A percentile compares a stretch with the other conserved stretches of the same genome.
Evolutionary conservation across 2,888 invertebrate genomes (phyloP).

Genomic region (Rhamnusium bicolor): DNA sequence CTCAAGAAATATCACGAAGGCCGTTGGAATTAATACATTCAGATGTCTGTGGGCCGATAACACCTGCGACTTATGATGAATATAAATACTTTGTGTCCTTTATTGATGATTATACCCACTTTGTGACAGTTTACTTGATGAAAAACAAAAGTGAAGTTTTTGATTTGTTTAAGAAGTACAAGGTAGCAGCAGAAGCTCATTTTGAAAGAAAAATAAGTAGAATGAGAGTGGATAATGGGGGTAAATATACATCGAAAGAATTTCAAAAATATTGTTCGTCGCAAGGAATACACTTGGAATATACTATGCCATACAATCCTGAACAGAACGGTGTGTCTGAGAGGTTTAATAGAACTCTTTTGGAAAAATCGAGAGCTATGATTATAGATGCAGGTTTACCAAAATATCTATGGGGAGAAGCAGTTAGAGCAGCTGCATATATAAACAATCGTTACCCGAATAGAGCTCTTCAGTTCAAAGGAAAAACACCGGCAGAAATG

Average conservation of each 20-base stretch:
- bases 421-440: not conserved
- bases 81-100: not conserved
- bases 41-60: not conserved
- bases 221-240: constrained; percentile 21
- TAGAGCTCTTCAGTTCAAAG: not conserved
- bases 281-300: constrained; percentile 17
- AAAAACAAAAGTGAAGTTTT: constrained; percentile 18
- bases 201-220: constrained; percentile 18
- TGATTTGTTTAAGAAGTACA: constrained; percentile 29
- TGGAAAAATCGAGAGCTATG: constrained; percentile 12
- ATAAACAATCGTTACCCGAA: not conserved
- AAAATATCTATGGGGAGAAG: constrained; percentile 5
- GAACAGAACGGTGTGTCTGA: constrained; percentile 21
- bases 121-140: not conserved
- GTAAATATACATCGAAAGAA: constrained; percentile 18
- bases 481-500: constrained; percentile 4
- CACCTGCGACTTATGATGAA: not conserved
- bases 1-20: no score
- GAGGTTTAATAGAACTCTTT: constrained; percentile 27
- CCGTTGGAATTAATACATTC: not conserved
- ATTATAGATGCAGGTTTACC: not conserved
- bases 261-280: constrained; percentile 13
- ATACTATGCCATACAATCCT: constrained; percentile 6
- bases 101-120: not conserved
- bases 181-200: constrained; percentile 10